These are phyloP conservation scores for Cyclina sinensis DNA, from an alignment of 1,140 invertebrate genomes.

Conservation along the genomic window DNA sequence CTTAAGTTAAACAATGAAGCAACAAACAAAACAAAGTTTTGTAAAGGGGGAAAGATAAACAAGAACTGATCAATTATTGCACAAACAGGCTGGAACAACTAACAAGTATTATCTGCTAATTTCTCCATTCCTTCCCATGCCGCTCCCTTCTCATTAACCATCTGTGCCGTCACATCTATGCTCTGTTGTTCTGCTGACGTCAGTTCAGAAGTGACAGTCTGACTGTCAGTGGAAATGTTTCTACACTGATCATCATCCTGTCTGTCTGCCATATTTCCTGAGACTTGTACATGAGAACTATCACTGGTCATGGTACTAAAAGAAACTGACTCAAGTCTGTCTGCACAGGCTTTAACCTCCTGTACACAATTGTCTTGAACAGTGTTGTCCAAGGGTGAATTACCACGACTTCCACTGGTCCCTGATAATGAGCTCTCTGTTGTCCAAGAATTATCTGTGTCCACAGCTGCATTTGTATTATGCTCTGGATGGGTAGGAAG, in stretches of 20 bases:
- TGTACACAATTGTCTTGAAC: no score
- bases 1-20: background rate
- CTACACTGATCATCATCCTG: background rate
- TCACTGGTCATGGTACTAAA: background rate
- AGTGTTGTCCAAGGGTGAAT: slow-evolving; percentile 44
- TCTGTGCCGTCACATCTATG: background rate
- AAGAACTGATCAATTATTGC: background rate
- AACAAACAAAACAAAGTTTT: background rate
- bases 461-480: background rate
- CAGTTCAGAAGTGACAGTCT: background rate
- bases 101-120: slow-evolving; percentile 7
- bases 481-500: background rate
- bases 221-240: background rate
- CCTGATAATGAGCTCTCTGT: slow-evolving; percentile 45
- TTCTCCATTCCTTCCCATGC: slow-evolving; percentile 21
- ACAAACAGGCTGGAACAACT: background rate
- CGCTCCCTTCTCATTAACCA: background rate
- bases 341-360: background rate
- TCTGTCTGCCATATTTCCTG: background rate
- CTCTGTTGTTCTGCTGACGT: background rate
- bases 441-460: slow-evolving; percentile 45
- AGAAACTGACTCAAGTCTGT: background rate
- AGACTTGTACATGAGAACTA: background rate
- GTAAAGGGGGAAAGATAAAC: background rate
- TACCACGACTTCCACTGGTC: slow-evolving; percentile 20